A percentile compares a stretch with the other conserved stretches of the same genome.
Evolutionary conservation across 2,888 invertebrate species (phyloP).

Genomic region (Cephonodes hylas): DNA sequence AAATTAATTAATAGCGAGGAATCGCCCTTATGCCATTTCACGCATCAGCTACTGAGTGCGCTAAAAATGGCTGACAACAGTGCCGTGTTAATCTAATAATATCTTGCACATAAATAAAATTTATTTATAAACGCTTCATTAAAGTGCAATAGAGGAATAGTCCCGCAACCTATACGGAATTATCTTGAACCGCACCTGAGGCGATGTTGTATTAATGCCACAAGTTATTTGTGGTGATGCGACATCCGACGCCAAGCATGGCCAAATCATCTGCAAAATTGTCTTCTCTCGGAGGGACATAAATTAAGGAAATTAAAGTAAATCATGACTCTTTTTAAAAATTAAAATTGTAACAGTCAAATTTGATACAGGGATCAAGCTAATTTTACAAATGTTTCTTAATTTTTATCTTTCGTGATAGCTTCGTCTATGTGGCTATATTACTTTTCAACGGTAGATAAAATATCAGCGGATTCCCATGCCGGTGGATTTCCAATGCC

Average conservation of each 20-base stretch:
- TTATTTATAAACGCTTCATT: conserved; percentile 17
- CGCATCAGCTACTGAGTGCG: neutral
- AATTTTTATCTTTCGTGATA: no score
- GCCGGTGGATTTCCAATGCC: neutral
- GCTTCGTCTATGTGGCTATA: no score
- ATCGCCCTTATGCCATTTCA: neutral
- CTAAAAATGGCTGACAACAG: neutral
- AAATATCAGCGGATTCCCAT: no score
- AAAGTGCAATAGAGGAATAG: conserved; percentile 19
- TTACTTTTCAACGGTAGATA: no score
- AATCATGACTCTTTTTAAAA: neutral
- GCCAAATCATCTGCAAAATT: neutral
- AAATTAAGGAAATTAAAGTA: neutral
- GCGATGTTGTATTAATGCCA: conserved; percentile 23
- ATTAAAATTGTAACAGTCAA: neutral
- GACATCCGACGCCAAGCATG: neutral
- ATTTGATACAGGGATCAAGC: neutral
- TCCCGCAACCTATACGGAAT: conserved; percentile 18
- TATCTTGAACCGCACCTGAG: conserved; percentile 18
- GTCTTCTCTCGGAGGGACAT: neutral
- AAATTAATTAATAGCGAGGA: neutral
- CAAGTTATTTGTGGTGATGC: conserved; percentile 20
- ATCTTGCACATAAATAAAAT: neutral
- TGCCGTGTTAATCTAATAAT: neutral
- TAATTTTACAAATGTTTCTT: no score